phyloP scores from a whole-genome alignment of 2,797 vertebrate species.

The Halcyon leucocephala region DNA sequence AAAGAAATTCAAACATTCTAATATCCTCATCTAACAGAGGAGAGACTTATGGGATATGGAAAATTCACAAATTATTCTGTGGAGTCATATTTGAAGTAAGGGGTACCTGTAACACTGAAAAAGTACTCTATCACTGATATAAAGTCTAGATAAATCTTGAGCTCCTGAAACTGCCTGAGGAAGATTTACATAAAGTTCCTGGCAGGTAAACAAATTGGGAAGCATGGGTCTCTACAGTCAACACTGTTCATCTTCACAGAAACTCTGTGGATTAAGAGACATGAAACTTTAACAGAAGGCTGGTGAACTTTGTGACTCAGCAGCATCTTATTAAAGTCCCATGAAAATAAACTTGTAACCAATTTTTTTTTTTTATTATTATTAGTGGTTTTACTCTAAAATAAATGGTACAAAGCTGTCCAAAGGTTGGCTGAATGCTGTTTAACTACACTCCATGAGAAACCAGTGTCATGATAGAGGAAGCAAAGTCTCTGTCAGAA shows the following conservation, averaged over 20 bases:
- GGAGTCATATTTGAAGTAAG: not conserved
- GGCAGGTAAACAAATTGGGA: not conserved
- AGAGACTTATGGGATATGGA: not conserved
- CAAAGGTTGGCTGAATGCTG: not conserved
- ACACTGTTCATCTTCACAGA: not conserved
- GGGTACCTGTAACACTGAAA: not conserved
- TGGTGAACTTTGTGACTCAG: not conserved
- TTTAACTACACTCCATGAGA: not conserved
- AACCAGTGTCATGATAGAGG: not conserved
- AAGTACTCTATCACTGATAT: rapidly evolving
- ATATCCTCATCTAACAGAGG: not conserved
- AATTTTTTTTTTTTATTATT: no score
- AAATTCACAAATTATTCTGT: not conserved
- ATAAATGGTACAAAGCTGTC: not conserved
- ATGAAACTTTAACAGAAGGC: not conserved
- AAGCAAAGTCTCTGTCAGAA: not conserved
- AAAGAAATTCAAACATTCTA: not conserved
- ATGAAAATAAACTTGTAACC: not conserved
- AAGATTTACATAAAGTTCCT: not conserved
- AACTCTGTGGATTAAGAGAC: not conserved
- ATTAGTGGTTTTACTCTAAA: not conserved
- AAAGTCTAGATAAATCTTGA: not conserved
- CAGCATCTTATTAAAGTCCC: not conserved
- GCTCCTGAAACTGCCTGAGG: not conserved
- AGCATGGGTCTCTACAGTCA: not conserved